These are phyloP conservation scores for Vidua chalybeata DNA, from an alignment of 2,113 vertebrate genomes.

Conservation along the genomic window DNA sequence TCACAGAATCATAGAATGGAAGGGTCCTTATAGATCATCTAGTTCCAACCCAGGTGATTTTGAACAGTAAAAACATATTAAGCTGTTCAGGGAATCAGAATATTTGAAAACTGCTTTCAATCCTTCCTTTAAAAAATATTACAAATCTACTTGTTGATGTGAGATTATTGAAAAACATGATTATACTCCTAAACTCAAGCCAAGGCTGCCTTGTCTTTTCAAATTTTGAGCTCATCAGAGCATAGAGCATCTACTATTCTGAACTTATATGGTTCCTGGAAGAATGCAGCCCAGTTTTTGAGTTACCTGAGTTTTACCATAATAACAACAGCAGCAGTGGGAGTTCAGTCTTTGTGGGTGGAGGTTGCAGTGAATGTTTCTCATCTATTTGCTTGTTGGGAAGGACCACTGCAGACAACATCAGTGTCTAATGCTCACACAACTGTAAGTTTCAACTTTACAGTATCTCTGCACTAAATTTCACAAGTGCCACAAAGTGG, in stretches of 20 bases:
- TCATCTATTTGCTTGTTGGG: not conserved
- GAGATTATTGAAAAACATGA: not conserved
- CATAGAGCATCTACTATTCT: not conserved
- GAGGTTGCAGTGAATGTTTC: not conserved
- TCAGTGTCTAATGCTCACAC: not conserved
- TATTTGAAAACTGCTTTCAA: not conserved
- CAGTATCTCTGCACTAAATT: not conserved
- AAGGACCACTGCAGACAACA: not conserved
- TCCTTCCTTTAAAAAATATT: not conserved
- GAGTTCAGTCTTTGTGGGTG: not conserved
- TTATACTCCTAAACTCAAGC: not conserved
- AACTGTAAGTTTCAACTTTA: not conserved
- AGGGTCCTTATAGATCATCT: not conserved
- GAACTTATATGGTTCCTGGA: not conserved
- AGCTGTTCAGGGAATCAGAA: not conserved
- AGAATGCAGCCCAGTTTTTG: not conserved
- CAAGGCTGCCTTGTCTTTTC: not conserved
- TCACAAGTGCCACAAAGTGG: not conserved
- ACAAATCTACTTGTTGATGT: not conserved
- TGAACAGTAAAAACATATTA: not conserved
- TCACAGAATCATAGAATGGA: not conserved
- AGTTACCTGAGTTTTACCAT: not conserved
- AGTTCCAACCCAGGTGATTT: not conserved
- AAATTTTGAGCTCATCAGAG: not conserved
- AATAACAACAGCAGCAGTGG: not conserved